These are phyloP conservation scores for Solea solea DNA, from an alignment of 2,113 vertebrate species.

Conservation along the genomic window DNA sequence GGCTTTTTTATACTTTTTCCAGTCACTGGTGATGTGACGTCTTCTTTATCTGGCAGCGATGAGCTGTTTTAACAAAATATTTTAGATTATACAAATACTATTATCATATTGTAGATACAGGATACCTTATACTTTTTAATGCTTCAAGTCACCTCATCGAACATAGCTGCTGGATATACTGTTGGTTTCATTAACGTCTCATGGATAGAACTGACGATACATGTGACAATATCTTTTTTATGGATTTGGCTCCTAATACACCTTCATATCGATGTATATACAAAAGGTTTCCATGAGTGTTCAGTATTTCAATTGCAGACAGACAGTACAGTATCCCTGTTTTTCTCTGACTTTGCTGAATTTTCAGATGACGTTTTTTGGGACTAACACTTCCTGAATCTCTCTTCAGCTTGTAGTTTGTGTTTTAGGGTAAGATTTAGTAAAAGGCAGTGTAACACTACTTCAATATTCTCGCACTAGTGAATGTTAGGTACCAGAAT, in stretches of 20 bases:
- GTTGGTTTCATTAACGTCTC: constrained; percentile 15
- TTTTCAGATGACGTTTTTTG: constrained; percentile 41
- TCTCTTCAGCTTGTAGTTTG: constrained; percentile 61
- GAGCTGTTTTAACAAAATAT: constrained; percentile 27
- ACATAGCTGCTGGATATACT: constrained; percentile 17
- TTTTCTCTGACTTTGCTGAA: constrained; percentile 48
- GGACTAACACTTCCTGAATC: constrained; percentile 50
- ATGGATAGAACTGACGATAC: constrained; percentile 1
- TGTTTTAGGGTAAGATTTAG: constrained; percentile 67
- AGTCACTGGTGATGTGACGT: constrained; percentile 12
- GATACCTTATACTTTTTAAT: constrained; percentile 20
- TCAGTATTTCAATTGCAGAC: constrained; percentile 6
- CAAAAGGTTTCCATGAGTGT: constrained; percentile 7
- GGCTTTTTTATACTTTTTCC: constrained; percentile 37
- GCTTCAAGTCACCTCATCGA: constrained; percentile 17
- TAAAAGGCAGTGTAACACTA: constrained; percentile 59
- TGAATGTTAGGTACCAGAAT: constrained; percentile 74
- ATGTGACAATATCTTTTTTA: constrained; percentile 18
- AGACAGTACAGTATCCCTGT: constrained; percentile 15
- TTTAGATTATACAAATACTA: constrained; percentile 48
- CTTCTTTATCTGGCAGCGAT: constrained; percentile 28
- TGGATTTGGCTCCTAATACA: not conserved
- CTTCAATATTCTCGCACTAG: constrained; percentile 71
- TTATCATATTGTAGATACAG: constrained; percentile 31
- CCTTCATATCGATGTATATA: constrained; percentile 33